Conservation (phyloP, 1,140 invertebrate genomes). For the Achatina immaculata region DNA sequence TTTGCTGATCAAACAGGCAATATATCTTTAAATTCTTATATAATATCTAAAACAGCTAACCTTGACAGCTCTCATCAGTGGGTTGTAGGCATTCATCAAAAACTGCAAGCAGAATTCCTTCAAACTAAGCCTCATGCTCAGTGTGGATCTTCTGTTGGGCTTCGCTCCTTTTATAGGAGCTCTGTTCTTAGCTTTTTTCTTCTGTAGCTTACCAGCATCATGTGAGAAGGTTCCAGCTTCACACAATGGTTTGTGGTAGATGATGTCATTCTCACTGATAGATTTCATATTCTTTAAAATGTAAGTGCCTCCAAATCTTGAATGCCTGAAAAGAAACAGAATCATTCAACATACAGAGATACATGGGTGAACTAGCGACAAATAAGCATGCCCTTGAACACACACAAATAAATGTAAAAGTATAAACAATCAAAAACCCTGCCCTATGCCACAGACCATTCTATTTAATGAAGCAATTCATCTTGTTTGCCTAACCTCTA, state of each 20-base stretch:
- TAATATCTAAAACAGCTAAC: constrained; percentile 60
- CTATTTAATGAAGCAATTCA: too few relatives aligned
- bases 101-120: constrained; percentile 96
- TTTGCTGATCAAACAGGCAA: too few relatives aligned
- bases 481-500: too few relatives aligned
- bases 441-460: too few relatives aligned
- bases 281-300: constrained; percentile 93
- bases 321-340: constrained; percentile 78
- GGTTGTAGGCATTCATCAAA: constrained; percentile 91
- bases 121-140: constrained; percentile 86
- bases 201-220: constrained; percentile 51
- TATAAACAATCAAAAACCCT: not conserved
- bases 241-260: constrained; percentile 87
- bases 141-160: constrained; percentile 80
- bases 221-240: constrained; percentile 82
- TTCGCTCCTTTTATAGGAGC: constrained; percentile 75
- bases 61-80: constrained; percentile 86
- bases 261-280: constrained; percentile 89
- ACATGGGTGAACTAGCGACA: too few relatives aligned
- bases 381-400: not conserved
- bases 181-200: constrained; percentile 78
- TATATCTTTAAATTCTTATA: too few relatives aligned
- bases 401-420: not conserved
- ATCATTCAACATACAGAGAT: too few relatives aligned
- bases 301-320: constrained; percentile 92